Conservation (phyloP, 2,113 vertebrate species). For the Otus sunia region DNA sequence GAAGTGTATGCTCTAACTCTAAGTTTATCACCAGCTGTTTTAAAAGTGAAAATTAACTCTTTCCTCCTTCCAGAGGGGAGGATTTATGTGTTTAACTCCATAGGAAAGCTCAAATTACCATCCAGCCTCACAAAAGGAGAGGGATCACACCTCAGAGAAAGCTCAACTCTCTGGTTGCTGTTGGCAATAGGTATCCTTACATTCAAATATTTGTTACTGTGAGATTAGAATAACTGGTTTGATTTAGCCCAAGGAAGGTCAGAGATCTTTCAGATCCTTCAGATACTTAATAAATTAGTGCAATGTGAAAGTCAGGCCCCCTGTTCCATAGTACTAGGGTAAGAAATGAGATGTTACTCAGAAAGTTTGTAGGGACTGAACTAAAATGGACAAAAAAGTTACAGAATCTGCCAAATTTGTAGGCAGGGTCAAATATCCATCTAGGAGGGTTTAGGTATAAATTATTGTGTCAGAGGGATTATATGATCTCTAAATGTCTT, state of each 20-base stretch:
- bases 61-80: neutral
- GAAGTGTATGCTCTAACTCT: neutral
- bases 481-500: neutral
- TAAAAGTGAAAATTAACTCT: neutral
- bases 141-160: neutral
- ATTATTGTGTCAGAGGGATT: neutral
- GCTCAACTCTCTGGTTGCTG: neutral
- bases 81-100: neutral
- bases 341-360: neutral
- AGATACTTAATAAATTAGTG: neutral
- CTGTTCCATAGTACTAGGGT: neutral
- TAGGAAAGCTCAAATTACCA: neutral
- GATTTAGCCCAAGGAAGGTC: neutral
- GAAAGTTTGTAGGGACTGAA: neutral
- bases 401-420: neutral
- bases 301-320: neutral
- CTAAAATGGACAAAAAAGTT: neutral
- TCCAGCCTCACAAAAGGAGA: neutral
- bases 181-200: neutral
- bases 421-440: neutral
- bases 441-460: neutral
- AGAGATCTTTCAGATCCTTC: neutral
- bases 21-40: neutral
- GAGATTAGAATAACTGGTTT: neutral
- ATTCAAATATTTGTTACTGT: neutral